A percentile compares a stretch with the other conserved stretches of the same genome.
Evolutionary conservation across 2,797 vertebrate species (phyloP).

Genomic region (Sebastiscus albofasciatus): DNA sequence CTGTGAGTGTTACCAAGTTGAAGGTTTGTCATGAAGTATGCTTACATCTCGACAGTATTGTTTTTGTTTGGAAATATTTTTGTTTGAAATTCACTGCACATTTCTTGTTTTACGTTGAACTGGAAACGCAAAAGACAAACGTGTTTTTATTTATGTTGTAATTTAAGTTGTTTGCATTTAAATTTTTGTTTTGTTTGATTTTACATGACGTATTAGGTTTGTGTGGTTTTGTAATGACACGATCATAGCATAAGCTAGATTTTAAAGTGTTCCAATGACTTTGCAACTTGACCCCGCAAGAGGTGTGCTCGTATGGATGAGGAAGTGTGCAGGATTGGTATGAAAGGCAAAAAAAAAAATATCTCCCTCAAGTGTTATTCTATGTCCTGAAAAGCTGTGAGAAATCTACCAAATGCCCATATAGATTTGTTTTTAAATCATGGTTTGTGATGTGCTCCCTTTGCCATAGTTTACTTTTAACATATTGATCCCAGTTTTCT

Average conservation of each 20-base stretch:
- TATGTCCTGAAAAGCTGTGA: constrained; percentile 80
- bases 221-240: constrained; percentile 51
- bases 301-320: constrained; percentile 43
- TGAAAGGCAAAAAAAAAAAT: constrained; percentile 16
- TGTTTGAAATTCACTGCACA: constrained; percentile 53
- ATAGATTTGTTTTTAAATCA: constrained; percentile 71
- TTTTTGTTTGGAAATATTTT: constrained; percentile 38
- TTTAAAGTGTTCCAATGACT: constrained; percentile 47
- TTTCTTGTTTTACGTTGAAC: constrained; percentile 50
- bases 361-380: constrained; percentile 71
- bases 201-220: constrained; percentile 32
- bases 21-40: constrained; percentile 29
- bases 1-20: constrained; percentile 27
- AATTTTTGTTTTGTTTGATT: constrained; percentile 37
- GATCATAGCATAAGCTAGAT: constrained; percentile 53
- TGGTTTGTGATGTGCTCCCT: constrained; percentile 64
- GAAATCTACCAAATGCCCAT: constrained; percentile 81
- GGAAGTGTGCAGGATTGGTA: constrained; percentile 37
- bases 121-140: constrained; percentile 39
- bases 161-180: constrained; percentile 66
- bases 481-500: constrained; percentile 26
- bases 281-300: constrained; percentile 38
- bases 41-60: constrained; percentile 41
- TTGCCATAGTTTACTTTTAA: constrained; percentile 46
- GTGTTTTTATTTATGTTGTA: constrained; percentile 73